Evolutionary conservation across 64 coral and sea anemone species (phyloP).

Genomic region (Montipora foliosa): DNA sequence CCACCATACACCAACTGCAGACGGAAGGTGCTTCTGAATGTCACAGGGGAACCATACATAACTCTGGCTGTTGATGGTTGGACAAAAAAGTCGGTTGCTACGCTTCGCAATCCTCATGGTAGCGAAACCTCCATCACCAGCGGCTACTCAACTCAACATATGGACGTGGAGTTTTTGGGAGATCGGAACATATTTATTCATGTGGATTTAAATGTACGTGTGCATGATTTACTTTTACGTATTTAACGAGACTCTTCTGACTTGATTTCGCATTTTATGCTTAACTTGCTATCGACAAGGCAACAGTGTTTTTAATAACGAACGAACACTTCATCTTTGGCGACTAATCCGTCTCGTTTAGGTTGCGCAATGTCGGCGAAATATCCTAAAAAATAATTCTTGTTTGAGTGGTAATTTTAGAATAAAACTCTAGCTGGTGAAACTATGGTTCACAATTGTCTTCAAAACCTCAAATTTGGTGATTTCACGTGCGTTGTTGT

Average conservation of each 20-base stretch:
- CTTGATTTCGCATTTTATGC: too few relatives aligned
- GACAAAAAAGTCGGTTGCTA: constrained; percentile 17
- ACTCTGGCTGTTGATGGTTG: constrained; percentile 34
- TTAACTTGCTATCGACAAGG: too few relatives aligned
- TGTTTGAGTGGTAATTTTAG: too few relatives aligned
- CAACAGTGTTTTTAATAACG: too few relatives aligned
- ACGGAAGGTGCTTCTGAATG: constrained; percentile 73
- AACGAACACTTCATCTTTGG: neutral
- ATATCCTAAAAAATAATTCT: too few relatives aligned
- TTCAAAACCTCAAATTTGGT: too few relatives aligned
- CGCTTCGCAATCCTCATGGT: neutral
- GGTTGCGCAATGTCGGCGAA: too few relatives aligned
- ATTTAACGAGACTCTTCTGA: too few relatives aligned
- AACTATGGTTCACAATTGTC: too few relatives aligned
- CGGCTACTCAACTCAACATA: constrained; percentile 37
- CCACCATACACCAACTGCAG: constrained; percentile 35
- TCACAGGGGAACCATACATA: constrained; percentile 53
- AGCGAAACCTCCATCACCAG: constrained; percentile 14
- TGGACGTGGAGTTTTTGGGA: constrained; percentile 82
- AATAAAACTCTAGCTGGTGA: too few relatives aligned
- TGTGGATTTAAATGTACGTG: constrained; percentile 9
- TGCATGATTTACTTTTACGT: neutral
- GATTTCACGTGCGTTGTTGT: too few relatives aligned
- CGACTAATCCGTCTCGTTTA: neutral
- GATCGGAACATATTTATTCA: constrained; percentile 78